Evolutionary conservation across 2,797 vertebrate genomes (phyloP).

Genomic region (Pipistrellus pipistrellus): DNA sequence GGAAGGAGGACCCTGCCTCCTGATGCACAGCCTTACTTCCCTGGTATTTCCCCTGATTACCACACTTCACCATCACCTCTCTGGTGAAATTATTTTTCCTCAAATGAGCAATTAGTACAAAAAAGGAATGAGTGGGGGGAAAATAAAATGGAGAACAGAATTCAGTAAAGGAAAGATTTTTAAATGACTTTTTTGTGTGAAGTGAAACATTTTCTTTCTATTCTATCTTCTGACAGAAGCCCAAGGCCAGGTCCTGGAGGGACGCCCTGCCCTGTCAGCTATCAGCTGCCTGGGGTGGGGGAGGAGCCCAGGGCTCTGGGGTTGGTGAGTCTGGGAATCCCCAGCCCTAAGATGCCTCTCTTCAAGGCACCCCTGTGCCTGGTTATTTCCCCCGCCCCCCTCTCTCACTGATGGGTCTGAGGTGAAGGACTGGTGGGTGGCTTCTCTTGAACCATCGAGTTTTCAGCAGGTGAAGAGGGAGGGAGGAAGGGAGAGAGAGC

Average conservation of each 20-base stretch:
- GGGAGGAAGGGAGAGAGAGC: background rate
- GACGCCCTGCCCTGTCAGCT: background rate
- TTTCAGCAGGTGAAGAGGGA: background rate
- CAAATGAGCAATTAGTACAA: slow-evolving; percentile 70
- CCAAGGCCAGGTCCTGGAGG: background rate
- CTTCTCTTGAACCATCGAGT: background rate
- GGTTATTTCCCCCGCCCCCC: background rate
- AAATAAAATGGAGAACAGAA: slow-evolving; percentile 30
- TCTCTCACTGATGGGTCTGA: too few species aligned
- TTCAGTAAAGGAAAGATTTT: background rate
- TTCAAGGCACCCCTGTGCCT: background rate
- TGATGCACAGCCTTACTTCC: slow-evolving; percentile 49
- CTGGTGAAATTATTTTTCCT: slow-evolving; percentile 73
- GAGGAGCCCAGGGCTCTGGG: background rate
- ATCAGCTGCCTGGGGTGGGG: accelerated
- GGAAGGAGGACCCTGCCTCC: slow-evolving; percentile 21
- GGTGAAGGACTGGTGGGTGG: background rate
- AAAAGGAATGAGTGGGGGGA: slow-evolving; percentile 35
- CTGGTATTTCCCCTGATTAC: slow-evolving; percentile 77
- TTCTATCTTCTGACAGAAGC: background rate
- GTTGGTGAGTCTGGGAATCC: background rate
- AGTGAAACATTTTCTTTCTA: background rate
- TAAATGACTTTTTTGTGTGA: background rate
- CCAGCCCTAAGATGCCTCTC: background rate
- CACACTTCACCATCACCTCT: slow-evolving; percentile 76